Percentiles rank a stretch among this genome's conserved stretches.
Conservation (phyloP, 2,113 vertebrate species). For the Myotis brandtii region DNA sequence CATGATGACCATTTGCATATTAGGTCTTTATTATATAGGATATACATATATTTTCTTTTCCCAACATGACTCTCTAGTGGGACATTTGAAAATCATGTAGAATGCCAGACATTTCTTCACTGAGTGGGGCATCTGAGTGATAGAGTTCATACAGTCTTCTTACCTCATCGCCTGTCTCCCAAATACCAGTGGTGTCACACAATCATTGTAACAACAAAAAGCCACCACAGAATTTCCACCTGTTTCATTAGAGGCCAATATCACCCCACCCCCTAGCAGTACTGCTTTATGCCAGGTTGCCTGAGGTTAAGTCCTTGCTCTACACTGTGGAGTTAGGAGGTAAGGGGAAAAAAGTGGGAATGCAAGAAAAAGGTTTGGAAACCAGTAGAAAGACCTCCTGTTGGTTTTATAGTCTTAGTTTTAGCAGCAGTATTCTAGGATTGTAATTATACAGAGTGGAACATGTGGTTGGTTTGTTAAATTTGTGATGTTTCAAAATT, state of each 20-base stretch:
- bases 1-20: too few species aligned
- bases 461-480: background rate
- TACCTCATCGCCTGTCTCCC: background rate
- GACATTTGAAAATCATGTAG: background rate
- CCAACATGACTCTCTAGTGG: background rate
- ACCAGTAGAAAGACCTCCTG: background rate
- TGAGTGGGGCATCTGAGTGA: background rate
- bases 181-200: background rate
- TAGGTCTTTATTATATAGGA: too few species aligned
- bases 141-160: background rate
- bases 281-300: background rate
- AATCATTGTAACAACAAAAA: background rate
- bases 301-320: background rate
- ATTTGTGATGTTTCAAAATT: background rate
- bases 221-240: background rate
- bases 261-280: background rate
- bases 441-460: background rate
- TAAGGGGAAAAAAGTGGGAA: background rate
- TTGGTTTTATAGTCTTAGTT: background rate
- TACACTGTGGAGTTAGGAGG: background rate
- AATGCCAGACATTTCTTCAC: background rate
- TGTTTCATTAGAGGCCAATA: background rate
- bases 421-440: background rate
- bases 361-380: background rate
- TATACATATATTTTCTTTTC: background rate